phyloP scores from a whole-genome alignment of 2,888 invertebrate genomes.

The Torymus aiolomorphi region DNA sequence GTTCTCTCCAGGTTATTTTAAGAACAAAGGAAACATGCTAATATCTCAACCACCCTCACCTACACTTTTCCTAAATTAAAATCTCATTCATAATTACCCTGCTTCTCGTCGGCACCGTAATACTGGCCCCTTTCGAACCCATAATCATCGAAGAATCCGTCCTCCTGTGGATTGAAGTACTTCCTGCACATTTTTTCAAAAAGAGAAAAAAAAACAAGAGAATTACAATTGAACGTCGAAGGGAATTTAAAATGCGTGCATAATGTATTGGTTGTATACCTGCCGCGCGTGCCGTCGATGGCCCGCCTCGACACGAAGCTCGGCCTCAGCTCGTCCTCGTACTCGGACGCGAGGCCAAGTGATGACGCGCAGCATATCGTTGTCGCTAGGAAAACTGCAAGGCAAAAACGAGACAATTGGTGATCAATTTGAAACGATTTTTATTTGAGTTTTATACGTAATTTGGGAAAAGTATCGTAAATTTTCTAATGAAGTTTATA shows the following conservation, averaged over 20 bases:
- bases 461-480: too few species aligned
- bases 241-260: too few species aligned
- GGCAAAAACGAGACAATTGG: too few species aligned
- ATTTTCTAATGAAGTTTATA: too few species aligned
- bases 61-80: too few species aligned
- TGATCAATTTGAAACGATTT: too few species aligned
- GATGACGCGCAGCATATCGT: conserved; percentile 3
- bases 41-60: too few species aligned
- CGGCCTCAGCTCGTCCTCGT: conserved; percentile 61
- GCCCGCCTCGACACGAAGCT: conserved; percentile 70
- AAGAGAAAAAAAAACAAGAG: not conserved
- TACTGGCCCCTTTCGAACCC: conserved; percentile 70
- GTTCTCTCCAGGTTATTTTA: too few species aligned
- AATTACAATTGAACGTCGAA: too few species aligned
- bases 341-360: conserved; percentile 7
- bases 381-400: conserved; percentile 45
- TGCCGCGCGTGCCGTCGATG: conserved; percentile 73
- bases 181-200: conserved; percentile 63
- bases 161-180: conserved; percentile 69
- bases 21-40: too few species aligned
- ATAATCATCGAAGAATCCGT: conserved; percentile 69
- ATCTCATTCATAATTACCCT: conserved; percentile 64
- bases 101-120: conserved; percentile 69
- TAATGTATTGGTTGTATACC: conserved; percentile 60
- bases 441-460: too few species aligned